Evolutionary conservation across 2,888 invertebrate species (phyloP), one percentile per base, ranked within the genome.

Genomic region (Eilema griseolum): DNA sequence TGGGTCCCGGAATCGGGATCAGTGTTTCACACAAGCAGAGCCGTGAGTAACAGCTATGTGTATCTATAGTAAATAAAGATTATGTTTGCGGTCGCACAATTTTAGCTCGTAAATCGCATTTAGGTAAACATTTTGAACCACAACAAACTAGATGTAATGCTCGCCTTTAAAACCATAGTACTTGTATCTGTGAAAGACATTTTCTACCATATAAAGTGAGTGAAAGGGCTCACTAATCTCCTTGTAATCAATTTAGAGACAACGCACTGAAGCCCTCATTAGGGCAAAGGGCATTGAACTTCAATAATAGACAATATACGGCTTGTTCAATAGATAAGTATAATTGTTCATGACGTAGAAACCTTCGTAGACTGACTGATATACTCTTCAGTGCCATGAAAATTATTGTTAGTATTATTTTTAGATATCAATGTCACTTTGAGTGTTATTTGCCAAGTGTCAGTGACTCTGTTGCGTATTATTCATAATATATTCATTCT

Each of bases 361-460:
- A 76, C 71, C 69, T 70, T 73, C 73, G 72, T 60, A 73, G 61
- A 62, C 62, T 67, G 69, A 71, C 67, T 76, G 66, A 71, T 73
- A 72, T 74, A 72, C 61, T 72, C 64, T 56, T 61, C 46, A 71
- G 24, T 66, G 69, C 79, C 78, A 77, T 83, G 85, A 82, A 80
- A 83, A 81, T 78, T 52, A 77, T 79, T 82, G 78, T 79, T 80
- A 77, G 74, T 73, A 72, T 75, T 89, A 89, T 91, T 89, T 88
- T 85, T 90, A 89, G 86, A 86, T 66, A 79, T 80, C 92, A 92
- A 91, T 92, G 92, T 92, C 90, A 91, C 87, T 87, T 85, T 84
- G 84, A 78, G 74, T 77, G 81, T 80, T 85, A 84, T 87, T 86
- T 89, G 90, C 89, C 89, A 90, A 88, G 86, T 86, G 91, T 90